Conservation (phyloP, 2,113 vertebrate genomes). For the Myotis yumanensis region DNA sequence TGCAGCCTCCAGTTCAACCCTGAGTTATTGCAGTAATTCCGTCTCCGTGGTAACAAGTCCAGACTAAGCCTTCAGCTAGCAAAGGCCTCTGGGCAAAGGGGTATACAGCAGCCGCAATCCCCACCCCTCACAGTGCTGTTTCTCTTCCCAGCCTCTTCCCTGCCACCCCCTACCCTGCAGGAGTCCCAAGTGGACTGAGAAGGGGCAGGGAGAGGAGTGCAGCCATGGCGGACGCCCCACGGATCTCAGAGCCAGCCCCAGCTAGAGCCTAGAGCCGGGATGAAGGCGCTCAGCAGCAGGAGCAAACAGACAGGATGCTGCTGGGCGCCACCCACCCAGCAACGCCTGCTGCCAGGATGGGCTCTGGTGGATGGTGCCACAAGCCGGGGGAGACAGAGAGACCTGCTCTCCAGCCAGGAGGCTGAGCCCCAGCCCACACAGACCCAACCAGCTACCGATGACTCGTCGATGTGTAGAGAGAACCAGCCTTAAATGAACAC, state of each 20-base stretch:
- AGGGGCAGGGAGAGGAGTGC: too few relatives aligned
- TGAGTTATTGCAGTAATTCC: not conserved
- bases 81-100: not conserved
- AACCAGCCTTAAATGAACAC: not conserved
- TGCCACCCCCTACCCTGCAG: not conserved
- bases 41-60: constrained; percentile 55
- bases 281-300: not conserved
- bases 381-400: rapidly evolving
- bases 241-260: not conserved
- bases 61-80: not conserved
- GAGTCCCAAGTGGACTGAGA: too few relatives aligned
- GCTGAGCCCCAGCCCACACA: not conserved
- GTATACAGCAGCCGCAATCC: too few relatives aligned
- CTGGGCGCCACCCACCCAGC: not conserved
- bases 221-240: rapidly evolving
- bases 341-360: not conserved
- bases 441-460: not conserved
- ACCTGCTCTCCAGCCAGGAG: not conserved
- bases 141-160: not conserved
- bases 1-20: not conserved
- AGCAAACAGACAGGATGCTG: not conserved
- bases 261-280: not conserved
- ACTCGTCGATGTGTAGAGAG: not conserved
- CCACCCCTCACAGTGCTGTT: not conserved
- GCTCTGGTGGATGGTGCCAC: not conserved